phyloP scores from a whole-genome alignment of 2,797 vertebrate genomes.

The Xenops minutus region DNA sequence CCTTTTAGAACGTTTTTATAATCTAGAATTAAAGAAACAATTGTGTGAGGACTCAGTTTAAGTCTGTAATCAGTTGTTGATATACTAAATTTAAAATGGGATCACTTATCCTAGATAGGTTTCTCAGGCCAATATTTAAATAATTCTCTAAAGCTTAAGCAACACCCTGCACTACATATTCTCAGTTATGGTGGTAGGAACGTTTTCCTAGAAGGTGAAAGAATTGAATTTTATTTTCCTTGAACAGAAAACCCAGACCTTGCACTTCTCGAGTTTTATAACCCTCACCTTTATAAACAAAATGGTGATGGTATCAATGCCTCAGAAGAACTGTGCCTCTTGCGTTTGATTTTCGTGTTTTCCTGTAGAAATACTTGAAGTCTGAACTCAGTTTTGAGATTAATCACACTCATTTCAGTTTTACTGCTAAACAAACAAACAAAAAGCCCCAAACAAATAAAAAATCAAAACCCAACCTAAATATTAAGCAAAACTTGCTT shows the following conservation, averaged over 20 bases:
- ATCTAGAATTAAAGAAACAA: neutral
- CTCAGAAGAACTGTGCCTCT: neutral
- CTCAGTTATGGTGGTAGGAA: neutral
- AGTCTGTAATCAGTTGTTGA: neutral
- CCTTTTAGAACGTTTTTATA: neutral
- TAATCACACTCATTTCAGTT: neutral
- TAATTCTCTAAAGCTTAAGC: neutral
- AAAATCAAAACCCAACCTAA: neutral
- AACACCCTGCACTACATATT: neutral
- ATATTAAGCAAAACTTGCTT: neutral
- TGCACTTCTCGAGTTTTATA: neutral
- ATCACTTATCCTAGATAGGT: neutral
- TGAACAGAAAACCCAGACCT: neutral
- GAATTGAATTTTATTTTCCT: neutral
- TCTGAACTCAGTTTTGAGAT: accelerated
- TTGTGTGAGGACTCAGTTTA: neutral
- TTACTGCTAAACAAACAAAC: neutral
- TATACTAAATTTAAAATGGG: neutral
- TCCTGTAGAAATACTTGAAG: neutral
- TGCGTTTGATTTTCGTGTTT: neutral
- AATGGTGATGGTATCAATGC: neutral
- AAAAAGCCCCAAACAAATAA: neutral
- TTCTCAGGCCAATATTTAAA: neutral
- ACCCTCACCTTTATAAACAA: neutral
- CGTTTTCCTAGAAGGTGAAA: neutral